Conservation (phyloP, 2,113 vertebrate species). For the Phalacrocorax pelagicus region DNA sequence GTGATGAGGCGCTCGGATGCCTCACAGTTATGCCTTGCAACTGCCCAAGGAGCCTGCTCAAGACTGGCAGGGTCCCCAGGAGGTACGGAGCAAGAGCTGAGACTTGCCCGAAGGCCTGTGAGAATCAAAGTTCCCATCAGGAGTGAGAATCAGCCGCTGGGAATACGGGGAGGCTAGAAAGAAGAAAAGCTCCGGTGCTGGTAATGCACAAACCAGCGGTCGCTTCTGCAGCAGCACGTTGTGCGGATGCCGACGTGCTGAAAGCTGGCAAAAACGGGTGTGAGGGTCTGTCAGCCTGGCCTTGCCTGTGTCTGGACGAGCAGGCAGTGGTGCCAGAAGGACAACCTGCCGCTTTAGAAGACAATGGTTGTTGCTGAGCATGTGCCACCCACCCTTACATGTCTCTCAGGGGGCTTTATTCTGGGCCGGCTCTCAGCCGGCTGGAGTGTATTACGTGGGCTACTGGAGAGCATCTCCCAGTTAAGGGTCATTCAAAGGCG, state of each 20-base stretch:
- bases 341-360: neutral
- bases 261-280: neutral
- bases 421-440: neutral
- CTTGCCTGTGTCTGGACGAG: neutral
- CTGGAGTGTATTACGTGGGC: rapidly evolving
- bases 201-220: neutral
- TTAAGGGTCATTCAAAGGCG: neutral
- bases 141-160: neutral
- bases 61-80: neutral
- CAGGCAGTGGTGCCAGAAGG: neutral
- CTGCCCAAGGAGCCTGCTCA: neutral
- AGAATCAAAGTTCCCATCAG: neutral
- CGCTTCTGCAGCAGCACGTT: no score
- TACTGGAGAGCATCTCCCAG: no score
- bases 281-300: neutral
- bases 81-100: neutral
- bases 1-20: neutral
- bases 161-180: neutral
- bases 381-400: rapidly evolving
- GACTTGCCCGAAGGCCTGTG: neutral
- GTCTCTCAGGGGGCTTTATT: neutral
- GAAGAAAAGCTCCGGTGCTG: neutral
- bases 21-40: neutral
- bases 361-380: neutral
- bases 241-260: neutral